Base-by-base conservation (phyloP, 2,888 invertebrate species). In the Rhagonycha lutea region DNA sequence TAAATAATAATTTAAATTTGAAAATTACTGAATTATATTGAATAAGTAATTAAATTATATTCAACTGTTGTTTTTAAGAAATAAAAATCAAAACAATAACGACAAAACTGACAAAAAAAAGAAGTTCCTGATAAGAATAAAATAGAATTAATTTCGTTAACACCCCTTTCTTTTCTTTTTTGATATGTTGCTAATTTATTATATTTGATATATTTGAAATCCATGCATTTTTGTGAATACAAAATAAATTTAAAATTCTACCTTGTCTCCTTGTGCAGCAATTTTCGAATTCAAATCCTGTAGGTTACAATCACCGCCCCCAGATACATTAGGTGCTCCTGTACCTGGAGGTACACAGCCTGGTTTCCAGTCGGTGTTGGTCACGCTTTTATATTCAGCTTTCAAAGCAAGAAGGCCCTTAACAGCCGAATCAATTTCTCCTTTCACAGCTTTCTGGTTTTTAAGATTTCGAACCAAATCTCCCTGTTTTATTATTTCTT, bases 401-500 rank as follows among this genome's bases (percentile, higher is more conserved):
- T 93, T 93, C 68, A 92, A 84, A 5, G 85, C 83, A 24, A 92
- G 83, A 7, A 94, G 86, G 24, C 81, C 82, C 81, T 91, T 89
- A 1, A 93, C 91, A 81, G 89, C 92, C 32, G 86, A 84, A 79
- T 90, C 90, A 86, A 89, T 87, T 81, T 90, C 88, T 76, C 88
- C 87, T 89, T 95, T 95, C 5, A 91, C 88, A 68, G 92, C 92
- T 83, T 94, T 94, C 26, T 91, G 89, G 0, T 90, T 80, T 85
- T 95, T 95, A 11, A 95, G 88, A 10, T 92, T 89, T 23, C 95
- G 90, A 1, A 96, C 92, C 78, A 90, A 85, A 79, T 93, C 92
- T 4, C 95, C 93, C 83, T 92, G 93, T 69, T 89, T 88, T 12
- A 86, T 84, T 78, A 93, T 91, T 76, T 90, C 83, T 10, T 71